phyloP scores from a whole-genome alignment of 2,113 vertebrate genomes.

The Montifringilla adamsi region DNA sequence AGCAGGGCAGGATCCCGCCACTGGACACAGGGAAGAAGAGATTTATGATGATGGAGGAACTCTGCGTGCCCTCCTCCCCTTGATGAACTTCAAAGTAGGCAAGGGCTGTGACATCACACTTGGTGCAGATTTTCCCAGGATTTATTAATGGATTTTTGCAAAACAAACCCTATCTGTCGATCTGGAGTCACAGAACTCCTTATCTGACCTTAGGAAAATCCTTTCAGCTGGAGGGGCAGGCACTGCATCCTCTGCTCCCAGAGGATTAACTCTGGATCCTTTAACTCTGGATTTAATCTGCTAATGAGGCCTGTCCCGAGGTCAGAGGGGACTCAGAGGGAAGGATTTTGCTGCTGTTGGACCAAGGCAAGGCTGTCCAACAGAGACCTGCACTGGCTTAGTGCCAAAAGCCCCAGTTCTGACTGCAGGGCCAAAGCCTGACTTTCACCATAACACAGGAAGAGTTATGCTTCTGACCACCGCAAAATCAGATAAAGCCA shows the following conservation, averaged over 20 bases:
- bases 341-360: background rate
- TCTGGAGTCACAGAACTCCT: background rate
- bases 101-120: background rate
- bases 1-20: background rate
- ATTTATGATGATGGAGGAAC: background rate
- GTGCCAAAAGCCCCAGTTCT: background rate
- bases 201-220: slow-evolving; percentile 26
- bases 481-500: slow-evolving; percentile 21
- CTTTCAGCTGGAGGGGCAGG: background rate
- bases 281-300: slow-evolving; percentile 41
- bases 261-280: background rate
- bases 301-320: slow-evolving; percentile 31
- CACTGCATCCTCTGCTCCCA: background rate
- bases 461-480: background rate
- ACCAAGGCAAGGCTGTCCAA: background rate
- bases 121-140: background rate
- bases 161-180: slow-evolving; percentile 32
- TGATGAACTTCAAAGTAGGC: background rate
- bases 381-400: background rate
- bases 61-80: background rate
- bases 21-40: background rate
- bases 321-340: background rate
- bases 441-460: background rate
- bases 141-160: background rate
- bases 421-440: background rate